These are phyloP conservation scores for Anneissia japonica DNA, from an alignment of 35 echinoderm and acorn worm species.

Conservation along the genomic window DNA sequence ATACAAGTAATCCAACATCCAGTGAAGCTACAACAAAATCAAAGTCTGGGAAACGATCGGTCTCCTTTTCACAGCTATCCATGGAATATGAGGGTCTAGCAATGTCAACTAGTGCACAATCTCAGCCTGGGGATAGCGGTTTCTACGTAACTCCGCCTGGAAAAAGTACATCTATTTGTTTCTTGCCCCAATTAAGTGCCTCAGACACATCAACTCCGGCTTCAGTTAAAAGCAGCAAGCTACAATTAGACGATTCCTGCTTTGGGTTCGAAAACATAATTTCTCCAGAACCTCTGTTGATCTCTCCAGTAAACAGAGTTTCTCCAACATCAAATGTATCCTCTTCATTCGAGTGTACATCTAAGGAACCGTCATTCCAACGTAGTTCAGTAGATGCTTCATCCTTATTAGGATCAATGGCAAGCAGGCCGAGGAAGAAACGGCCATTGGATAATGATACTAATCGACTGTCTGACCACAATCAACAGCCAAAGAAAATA, in stretches of 20 bases:
- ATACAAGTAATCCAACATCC: background rate
- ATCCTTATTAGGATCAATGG: background rate
- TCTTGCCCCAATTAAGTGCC: background rate
- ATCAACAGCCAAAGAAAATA: background rate
- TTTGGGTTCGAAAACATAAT: background rate
- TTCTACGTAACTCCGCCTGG: background rate
- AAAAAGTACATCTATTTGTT: background rate
- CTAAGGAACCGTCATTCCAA: background rate
- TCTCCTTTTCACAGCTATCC: background rate
- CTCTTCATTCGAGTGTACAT: background rate
- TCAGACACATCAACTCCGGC: background rate
- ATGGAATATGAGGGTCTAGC: background rate
- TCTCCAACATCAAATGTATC: background rate
- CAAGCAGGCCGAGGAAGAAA: background rate
- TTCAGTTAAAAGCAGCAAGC: background rate
- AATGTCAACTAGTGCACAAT: background rate
- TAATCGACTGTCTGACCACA: background rate
- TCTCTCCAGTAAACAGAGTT: background rate
- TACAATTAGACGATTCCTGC: background rate
- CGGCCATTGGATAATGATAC: background rate
- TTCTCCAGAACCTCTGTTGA: background rate
- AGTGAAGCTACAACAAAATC: background rate
- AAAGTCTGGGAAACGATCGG: background rate
- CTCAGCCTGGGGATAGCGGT: background rate
- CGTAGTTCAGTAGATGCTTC: background rate